Evolutionary conservation across 1,140 invertebrate species (phyloP), one percentile per base, ranked within the genome.

Genomic region (Camponotus vicinus): DNA sequence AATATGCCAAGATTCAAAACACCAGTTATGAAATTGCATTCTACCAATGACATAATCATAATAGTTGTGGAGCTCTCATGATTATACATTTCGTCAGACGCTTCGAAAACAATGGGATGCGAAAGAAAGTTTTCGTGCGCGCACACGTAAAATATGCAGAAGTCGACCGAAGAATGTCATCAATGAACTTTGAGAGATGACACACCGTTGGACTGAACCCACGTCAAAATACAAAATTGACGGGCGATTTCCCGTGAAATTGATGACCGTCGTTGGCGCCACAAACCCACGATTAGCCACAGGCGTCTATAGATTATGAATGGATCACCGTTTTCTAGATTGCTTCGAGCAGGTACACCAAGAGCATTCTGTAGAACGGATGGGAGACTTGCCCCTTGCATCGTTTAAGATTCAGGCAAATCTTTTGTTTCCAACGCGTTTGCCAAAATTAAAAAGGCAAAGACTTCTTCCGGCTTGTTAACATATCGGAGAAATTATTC

Each of bases 191-290:
- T 52, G 77, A 73, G 52, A 67, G 45, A 42, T 49, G 59, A 59
- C 37, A 91, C 61, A 61, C 69, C 63, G 55, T 21, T 42, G 86
- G 86, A 71, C 73, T 6, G 59, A 49, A 89, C 85, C 88, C 90
- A 92, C 92, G 94, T 95, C 92, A 94, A 94, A 93, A 94, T 93
- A 92, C 91, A 91, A 94, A 95, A 94, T 94, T 92, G 93, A 94
- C 92, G 92, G 87, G 89, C 91, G 93, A 94, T 95, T 95, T 94
- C 92, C 93, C 92, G 88, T 93, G 90, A 94, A 95, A 95, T 94
- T 95, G 93, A 95, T 94, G 94, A 94, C 92, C 91, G 75, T 89
- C 87, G 66, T 89, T 92, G 93, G 92, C 92, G 93, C 94, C 94
- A 93, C 87, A 73, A 70, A 92, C 90, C 88, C 86, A 88, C 88